These are phyloP conservation scores for Brachyistius frenatus DNA, from an alignment of 2,113 vertebrate genomes.

Conservation along the genomic window DNA sequence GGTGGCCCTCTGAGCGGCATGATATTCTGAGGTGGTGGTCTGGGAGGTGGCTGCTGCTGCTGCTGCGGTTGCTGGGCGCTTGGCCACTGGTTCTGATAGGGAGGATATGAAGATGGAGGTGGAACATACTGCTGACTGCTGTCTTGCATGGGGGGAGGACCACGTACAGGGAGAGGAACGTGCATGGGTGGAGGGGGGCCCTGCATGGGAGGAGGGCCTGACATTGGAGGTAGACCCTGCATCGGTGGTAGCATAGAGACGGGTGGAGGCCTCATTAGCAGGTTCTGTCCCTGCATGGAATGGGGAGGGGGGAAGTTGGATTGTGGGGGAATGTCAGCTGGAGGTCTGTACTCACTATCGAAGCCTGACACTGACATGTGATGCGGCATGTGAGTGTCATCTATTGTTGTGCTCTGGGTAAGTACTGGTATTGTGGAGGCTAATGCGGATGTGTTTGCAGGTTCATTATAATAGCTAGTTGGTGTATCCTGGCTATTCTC, in stretches of 20 bases:
- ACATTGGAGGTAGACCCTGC: slow-evolving; percentile 74
- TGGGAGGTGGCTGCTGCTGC: slow-evolving; percentile 77
- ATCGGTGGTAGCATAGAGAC: slow-evolving; percentile 79
- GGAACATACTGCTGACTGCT: slow-evolving; percentile 75
- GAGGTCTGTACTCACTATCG: slow-evolving; percentile 72
- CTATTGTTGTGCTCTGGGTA: slow-evolving; percentile 71
- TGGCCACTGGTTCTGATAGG: slow-evolving; percentile 84
- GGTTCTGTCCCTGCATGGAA: slow-evolving; percentile 72
- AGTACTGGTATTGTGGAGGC: slow-evolving; percentile 77
- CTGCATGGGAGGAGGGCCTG: slow-evolving; percentile 74
- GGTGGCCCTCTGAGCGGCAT: slow-evolving; percentile 81
- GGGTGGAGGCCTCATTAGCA: slow-evolving; percentile 71
- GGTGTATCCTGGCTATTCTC: slow-evolving; percentile 72
- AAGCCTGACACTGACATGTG: slow-evolving; percentile 67
- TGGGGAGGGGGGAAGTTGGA: slow-evolving; percentile 78
- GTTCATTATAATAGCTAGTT: slow-evolving; percentile 66
- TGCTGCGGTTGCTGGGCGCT: slow-evolving; percentile 56
- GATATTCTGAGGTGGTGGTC: slow-evolving; percentile 79
- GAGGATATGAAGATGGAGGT: slow-evolving; percentile 72
- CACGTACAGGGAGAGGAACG: slow-evolving; percentile 63
- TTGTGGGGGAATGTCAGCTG: slow-evolving; percentile 72
- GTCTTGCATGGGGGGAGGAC: slow-evolving; percentile 74
- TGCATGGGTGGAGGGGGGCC: slow-evolving; percentile 69
- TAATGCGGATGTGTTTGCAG: slow-evolving; percentile 58
- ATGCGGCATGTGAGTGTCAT: slow-evolving; percentile 74